Percentiles rank a stretch among this genome's conserved stretches.
phyloP scores from a whole-genome alignment of 37 sponge, comb jelly and placozoan genomes.

The Chondrosia reniformis region DNA sequence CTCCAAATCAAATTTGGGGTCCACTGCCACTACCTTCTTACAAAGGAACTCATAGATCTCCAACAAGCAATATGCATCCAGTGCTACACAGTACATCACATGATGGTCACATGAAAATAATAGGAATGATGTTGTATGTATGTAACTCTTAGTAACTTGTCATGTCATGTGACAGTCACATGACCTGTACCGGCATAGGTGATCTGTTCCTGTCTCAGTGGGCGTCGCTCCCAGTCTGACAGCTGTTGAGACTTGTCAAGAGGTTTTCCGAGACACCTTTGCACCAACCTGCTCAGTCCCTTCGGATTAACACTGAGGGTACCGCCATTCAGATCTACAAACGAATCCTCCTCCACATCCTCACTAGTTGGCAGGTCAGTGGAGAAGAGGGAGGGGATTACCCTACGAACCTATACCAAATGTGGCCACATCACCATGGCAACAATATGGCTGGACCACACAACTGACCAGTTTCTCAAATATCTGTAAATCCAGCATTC shows the following conservation, averaged over 20 bases:
- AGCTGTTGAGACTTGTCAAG: constrained; percentile 88
- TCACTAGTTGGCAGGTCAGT: neutral
- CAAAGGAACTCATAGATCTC: constrained; percentile 56
- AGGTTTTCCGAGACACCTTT: constrained; percentile 69
- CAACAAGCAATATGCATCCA: constrained; percentile 87
- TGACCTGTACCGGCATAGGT: constrained; percentile 64
- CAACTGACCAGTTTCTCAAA: constrained; percentile 42
- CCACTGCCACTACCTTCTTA: constrained; percentile 24
- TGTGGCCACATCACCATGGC: neutral
- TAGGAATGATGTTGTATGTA: neutral
- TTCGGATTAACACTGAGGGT: neutral
- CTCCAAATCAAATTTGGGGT: constrained; percentile 37
- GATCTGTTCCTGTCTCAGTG: constrained; percentile 54
- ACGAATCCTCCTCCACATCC: neutral
- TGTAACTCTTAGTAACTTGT: neutral
- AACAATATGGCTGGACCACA: neutral
- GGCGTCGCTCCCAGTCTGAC: constrained; percentile 86
- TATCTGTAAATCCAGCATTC: constrained; percentile 49
- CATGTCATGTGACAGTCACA: neutral
- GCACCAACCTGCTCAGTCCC: constrained; percentile 65
- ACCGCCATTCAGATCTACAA: too few species aligned
- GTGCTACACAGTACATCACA: constrained; percentile 27
- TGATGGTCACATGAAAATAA: neutral
- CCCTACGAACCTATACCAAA: neutral
- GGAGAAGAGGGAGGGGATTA: neutral